Conservation (phyloP, 1,140 invertebrate genomes). For the Frieseomelitta varia region DNA sequence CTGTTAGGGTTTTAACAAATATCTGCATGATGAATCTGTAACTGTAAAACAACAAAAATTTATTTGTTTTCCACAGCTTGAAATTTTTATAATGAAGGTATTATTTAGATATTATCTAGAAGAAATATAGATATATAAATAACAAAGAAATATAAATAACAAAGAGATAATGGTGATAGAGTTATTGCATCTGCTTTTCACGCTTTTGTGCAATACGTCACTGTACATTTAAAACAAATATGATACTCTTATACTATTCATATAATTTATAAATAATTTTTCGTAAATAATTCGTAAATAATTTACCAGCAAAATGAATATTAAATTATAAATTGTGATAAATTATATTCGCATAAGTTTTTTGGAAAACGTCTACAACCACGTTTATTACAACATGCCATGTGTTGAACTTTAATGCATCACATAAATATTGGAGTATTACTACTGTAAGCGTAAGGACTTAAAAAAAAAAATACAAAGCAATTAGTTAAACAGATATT, state of each 20-base stretch:
- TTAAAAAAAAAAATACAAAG: too few species aligned
- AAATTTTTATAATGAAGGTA: not conserved
- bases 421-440: not conserved
- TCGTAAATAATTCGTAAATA: not conserved
- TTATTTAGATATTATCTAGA: too few species aligned
- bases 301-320: not conserved
- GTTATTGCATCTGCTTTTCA: not conserved
- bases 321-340: not conserved
- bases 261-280: not conserved
- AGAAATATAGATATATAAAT: too few species aligned
- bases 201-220: not conserved
- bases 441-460: too few species aligned
- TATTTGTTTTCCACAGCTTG: not conserved
- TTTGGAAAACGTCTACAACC: not conserved
- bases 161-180: not conserved
- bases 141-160: not conserved
- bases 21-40: conserved; percentile 90
- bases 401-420: not conserved
- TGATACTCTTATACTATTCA: not conserved
- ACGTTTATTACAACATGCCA: conserved; percentile 18
- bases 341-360: not conserved
- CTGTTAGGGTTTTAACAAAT: conserved; percentile 96
- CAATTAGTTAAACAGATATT: not conserved
- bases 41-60: conserved; percentile 12
- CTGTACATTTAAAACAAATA: not conserved